These are phyloP conservation scores for Holothuria scabra DNA, from an alignment of 53 echinoderm and acorn worm genomes.

Conservation along the genomic window DNA sequence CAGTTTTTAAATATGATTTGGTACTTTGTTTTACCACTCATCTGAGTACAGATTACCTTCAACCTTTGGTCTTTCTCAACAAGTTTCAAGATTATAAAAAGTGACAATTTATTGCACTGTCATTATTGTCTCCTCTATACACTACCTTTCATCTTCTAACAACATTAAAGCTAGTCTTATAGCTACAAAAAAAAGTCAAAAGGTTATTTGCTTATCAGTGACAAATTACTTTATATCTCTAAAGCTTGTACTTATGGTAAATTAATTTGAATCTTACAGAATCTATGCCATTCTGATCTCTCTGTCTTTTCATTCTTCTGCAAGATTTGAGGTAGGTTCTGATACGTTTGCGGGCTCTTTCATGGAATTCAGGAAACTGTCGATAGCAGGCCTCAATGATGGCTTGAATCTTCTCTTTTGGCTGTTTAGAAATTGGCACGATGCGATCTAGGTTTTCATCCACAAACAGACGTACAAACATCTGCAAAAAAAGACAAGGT, in stretches of 20 bases:
- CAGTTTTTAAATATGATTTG: too few relatives aligned
- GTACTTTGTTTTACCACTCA: too few relatives aligned
- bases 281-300: constrained; percentile 96
- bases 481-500: constrained; percentile 49
- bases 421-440: constrained; percentile 98
- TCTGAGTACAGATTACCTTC: too few relatives aligned
- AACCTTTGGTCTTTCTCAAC: too few relatives aligned
- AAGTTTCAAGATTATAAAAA: too few relatives aligned
- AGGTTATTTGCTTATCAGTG: too few relatives aligned
- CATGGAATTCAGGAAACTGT: constrained; percentile 98
- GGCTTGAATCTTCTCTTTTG: constrained; percentile 98
- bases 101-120: too few relatives aligned
- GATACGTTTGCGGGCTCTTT: constrained; percentile 96
- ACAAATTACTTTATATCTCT: too few relatives aligned
- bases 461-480: constrained; percentile 96
- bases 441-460: constrained; percentile 98
- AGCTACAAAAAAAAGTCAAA: too few relatives aligned
- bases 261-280: constrained; percentile 70
- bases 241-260: background rate
- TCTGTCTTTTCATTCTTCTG: constrained; percentile 96
- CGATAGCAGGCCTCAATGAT: constrained; percentile 99
- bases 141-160: too few relatives aligned
- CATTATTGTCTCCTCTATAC: too few relatives aligned
- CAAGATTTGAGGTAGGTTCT: constrained; percentile 99
- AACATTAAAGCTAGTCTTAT: too few relatives aligned